These are phyloP conservation scores for Clytia hemisphaerica DNA, from an alignment of 30 jellyfish, hydroid and myxozoan species.

Conservation along the genomic window DNA sequence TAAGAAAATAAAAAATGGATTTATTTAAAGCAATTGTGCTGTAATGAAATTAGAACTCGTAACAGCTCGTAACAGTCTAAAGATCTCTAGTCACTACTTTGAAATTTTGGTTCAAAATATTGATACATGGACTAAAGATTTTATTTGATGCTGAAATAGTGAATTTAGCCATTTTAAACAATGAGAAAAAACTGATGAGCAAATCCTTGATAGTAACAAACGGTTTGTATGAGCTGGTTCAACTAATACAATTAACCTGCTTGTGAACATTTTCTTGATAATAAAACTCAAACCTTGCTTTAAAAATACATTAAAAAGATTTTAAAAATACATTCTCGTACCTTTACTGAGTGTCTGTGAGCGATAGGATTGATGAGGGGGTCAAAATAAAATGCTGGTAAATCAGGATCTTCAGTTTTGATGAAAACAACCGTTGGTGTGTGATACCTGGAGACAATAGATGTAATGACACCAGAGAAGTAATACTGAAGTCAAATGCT, in stretches of 20 bases:
- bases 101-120: background rate
- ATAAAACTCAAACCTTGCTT: no score
- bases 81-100: background rate
- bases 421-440: slow-evolving; percentile 94
- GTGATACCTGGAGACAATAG: slow-evolving; percentile 79
- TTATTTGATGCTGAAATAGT: no score
- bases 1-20: background rate
- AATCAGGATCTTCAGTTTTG: slow-evolving; percentile 98
- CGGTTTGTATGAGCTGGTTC: no score
- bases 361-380: slow-evolving; percentile 96
- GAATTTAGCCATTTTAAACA: no score
- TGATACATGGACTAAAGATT: no score
- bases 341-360: slow-evolving; percentile 90
- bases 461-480: no score
- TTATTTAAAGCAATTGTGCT: background rate
- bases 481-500: background rate
- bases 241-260: no score
- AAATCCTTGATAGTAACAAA: no score
- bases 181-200: no score
- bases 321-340: no score
- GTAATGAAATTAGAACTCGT: background rate
- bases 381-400: slow-evolving; percentile 97
- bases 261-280: no score
- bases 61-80: background rate
- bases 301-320: no score